These are phyloP conservation scores for Eutolmus rufibarbis DNA, from an alignment of 2,888 invertebrate species.

Conservation along the genomic window DNA sequence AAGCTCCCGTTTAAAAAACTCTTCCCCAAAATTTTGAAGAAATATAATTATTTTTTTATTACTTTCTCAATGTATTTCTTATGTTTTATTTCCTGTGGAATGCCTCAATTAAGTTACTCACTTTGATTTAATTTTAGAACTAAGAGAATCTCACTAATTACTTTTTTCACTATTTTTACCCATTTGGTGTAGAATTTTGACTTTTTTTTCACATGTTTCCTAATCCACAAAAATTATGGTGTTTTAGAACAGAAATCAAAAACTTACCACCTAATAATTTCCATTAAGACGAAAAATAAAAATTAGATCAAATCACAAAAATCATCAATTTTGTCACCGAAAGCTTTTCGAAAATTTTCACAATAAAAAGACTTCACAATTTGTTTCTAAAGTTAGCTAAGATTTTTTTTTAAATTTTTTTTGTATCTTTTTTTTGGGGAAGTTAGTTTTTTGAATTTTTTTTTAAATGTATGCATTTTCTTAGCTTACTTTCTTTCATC, in stretches of 20 bases:
- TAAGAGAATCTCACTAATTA: background rate
- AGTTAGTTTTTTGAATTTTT: background rate
- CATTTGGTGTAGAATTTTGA: background rate
- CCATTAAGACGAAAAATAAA: background rate
- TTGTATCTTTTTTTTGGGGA: background rate
- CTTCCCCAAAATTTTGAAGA: background rate
- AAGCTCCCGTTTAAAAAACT: background rate
- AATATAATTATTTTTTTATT: background rate
- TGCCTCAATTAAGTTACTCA: background rate
- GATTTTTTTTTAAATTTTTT: background rate
- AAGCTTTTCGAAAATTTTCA: background rate
- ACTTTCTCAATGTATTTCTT: background rate
- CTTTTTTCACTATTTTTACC: background rate
- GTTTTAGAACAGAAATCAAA: background rate
- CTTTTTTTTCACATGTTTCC: background rate
- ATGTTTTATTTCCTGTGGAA: constrained; percentile 6
- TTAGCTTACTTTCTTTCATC: background rate
- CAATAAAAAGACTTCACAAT: background rate
- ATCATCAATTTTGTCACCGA: background rate
- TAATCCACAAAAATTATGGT: background rate
- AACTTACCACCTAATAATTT: background rate
- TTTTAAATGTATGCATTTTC: background rate
- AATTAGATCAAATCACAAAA: background rate
- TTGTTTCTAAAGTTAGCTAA: background rate
- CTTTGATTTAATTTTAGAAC: background rate